Evolutionary conservation across 2,113 vertebrate genomes (phyloP).

Genomic region (Capreolus pygargus): DNA sequence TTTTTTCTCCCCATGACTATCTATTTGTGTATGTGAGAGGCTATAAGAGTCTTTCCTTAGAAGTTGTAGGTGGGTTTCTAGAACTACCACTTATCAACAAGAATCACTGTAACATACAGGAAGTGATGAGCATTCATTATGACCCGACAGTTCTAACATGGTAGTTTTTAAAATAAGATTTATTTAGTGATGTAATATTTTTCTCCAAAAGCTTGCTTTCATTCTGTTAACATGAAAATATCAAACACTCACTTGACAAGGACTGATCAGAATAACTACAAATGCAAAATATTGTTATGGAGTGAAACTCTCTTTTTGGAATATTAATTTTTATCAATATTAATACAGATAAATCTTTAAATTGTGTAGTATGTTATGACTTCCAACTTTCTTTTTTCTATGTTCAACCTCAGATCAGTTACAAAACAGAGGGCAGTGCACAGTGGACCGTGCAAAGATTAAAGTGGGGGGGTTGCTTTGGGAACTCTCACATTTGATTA

Average conservation of each 20-base stretch:
- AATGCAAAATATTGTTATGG: not conserved
- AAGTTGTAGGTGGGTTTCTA: constrained; percentile 62
- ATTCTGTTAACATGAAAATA: not conserved
- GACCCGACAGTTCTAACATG: not conserved
- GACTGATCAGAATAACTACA: not conserved
- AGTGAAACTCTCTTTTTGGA: not conserved
- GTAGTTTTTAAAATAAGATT: not conserved
- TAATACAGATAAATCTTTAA: not conserved
- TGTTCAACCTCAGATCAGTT: not conserved
- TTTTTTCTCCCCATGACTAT: not conserved
- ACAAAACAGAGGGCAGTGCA: not conserved
- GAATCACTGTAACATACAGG: not conserved
- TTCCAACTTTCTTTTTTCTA: not conserved
- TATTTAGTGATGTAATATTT: not conserved
- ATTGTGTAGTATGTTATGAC: not conserved
- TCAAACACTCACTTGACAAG: not conserved
- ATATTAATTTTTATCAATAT: not conserved
- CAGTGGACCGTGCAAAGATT: not conserved
- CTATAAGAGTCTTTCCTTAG: not conserved
- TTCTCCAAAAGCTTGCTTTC: not conserved
- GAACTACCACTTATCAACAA: constrained; percentile 39
- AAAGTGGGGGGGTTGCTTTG: not conserved
- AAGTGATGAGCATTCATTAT: constrained; percentile 5
- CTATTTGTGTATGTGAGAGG: constrained; percentile 34
- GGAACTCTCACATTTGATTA: not conserved